Evolutionary conservation across 2,113 vertebrate genomes (phyloP), one percentile per base, ranked within the genome.

Genomic region (Merops nubicus): DNA sequence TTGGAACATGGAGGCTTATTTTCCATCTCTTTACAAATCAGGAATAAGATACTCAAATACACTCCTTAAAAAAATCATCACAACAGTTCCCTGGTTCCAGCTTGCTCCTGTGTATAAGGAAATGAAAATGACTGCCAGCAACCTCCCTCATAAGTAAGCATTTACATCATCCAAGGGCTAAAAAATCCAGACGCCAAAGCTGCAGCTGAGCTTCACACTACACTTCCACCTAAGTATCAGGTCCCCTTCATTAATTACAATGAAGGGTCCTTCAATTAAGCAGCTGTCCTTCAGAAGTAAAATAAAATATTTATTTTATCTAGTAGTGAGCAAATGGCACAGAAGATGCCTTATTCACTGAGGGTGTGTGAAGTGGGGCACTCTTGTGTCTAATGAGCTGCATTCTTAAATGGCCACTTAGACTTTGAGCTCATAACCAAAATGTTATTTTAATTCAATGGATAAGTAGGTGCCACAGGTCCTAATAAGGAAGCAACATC

Each of bases 91-190:
- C 42, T 38, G 34, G 21, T 12, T 86, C 54, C 59, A 54, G 4
- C 7, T n/a, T 57, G 26, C 31, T 88, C 47, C 57, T 1, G 0
- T 28, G 26, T 8, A 19, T 33, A 47, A 22, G 20, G 13, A 50
- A 77, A 21, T 26, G 40, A 26, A 50, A 64, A 54, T 25, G 28
- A n/a, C 38, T n/a, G 2, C 8, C 43, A 87, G n/a, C 14, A 43
- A 15, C 25, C 43, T 51, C 26, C 64, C 42, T n/a, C 18, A 3
- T 2, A 31, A 33, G 34, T 1, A 0, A 54, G 19, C 5, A 12
- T 25, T 79, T 80, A 64, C 36, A 2, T 15, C 45, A 63, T 16
- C 36, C 40, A 34, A 82, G n/a, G n/a, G 48, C 25, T 60, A 22
- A 59, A 84, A 74, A 63, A 6, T 7, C 11, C 60, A 62, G 28